Evolutionary conservation across 92 coral and sea anemone species (phyloP).

Genomic region (Desmophyllum pertusum): DNA sequence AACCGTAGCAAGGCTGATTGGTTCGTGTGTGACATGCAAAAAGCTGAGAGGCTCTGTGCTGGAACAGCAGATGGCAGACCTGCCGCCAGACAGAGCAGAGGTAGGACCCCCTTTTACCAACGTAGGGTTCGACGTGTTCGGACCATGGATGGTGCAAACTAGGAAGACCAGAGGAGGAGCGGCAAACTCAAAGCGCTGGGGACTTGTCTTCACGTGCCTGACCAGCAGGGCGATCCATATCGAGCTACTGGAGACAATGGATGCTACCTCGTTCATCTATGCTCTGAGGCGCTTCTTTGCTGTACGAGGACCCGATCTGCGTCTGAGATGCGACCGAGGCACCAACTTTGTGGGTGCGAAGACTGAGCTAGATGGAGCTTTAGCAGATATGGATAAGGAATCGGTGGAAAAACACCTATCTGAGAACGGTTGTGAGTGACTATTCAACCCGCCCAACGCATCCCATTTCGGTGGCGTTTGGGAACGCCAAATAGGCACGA

Average conservation of each 20-base stretch:
- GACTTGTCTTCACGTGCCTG: constrained; percentile 20
- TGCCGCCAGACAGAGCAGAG: constrained; percentile 16
- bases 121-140: constrained; percentile 32
- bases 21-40: neutral
- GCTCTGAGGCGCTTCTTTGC: constrained; percentile 21
- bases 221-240: constrained; percentile 35
- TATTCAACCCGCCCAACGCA: constrained; percentile 9
- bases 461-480: neutral
- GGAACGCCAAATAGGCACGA: neutral
- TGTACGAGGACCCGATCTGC: constrained; percentile 2
- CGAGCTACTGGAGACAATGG: constrained; percentile 27
- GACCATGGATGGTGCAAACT: constrained; percentile 24
- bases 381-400: constrained; percentile 24
- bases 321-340: constrained; percentile 14
- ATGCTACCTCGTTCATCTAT: neutral
- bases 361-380: constrained; percentile 11
- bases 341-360: constrained; percentile 28
- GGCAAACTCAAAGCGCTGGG: constrained; percentile 34
- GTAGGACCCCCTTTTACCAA: constrained; percentile 14
- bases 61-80: constrained; percentile 32
- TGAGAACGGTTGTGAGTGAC: constrained; percentile 20
- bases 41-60: constrained; percentile 8
- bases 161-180: constrained; percentile 35
- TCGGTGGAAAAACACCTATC: neutral
- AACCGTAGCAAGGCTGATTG: neutral